Evolutionary conservation across 2,888 invertebrate genomes (phyloP), one percentile per base, ranked within the genome.

Genomic region (Beris morrisii): DNA sequence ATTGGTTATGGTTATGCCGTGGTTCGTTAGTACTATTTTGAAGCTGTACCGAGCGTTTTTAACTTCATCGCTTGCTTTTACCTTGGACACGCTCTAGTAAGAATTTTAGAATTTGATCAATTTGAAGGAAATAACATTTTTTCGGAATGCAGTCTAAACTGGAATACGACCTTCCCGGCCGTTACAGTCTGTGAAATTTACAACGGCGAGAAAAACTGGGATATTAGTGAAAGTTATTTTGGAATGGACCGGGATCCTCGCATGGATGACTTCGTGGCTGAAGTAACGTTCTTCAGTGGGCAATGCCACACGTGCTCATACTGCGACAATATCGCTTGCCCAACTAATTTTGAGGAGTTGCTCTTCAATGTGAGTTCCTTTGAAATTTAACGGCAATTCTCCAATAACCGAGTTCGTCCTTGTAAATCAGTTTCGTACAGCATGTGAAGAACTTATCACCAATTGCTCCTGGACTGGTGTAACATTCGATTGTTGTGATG

Each of bases 131-230:
- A 50, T 30, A 28, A 38, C 5, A 15, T 48, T 48, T n/a, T 48
- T 48, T 13, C 7, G 6, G 9, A 7, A 45, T 38, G 30, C 28
- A 80, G 80, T 67, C 73, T 84, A 1, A 75, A 83, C 69, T 89
- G 88, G 87, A 84, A 87, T 73, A 86, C 87, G 0, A 83, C 87
- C 4, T 88, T 89, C 74, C 88, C 90, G 15, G 84, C 88, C 1
- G 78, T 90, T 52, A 86, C 86, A 4, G 79, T 90, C 52, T 90
- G 90, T 74, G 87, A 88, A 75, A 79, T 83, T 43, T 83, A 83
- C 64, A 86, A 86, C 72, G 79, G 83, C 13, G 85, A 86, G 69
- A 85, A 84, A 77, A 82, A 86, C 71, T 83, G 82, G 80, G 81
- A 82, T 67, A 73, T 82, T 44, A 82, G 82, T 68, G 81, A 83